These are phyloP conservation scores for Rhinolophus sinicus DNA, from an alignment of 2,113 vertebrate genomes.

Conservation along the genomic window DNA sequence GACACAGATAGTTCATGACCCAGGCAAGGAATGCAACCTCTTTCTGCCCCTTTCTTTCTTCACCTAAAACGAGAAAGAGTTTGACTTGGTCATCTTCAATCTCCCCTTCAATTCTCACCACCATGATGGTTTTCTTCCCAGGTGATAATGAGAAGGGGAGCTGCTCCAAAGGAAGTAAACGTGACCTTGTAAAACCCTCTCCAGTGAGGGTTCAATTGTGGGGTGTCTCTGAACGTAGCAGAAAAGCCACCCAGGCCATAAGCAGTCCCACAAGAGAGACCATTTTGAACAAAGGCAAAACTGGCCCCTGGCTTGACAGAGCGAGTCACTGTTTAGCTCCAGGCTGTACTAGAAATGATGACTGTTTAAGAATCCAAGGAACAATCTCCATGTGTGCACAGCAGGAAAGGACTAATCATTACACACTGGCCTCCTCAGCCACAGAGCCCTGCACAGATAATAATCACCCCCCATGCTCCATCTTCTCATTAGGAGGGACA, in stretches of 20 bases:
- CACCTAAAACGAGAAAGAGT: not conserved
- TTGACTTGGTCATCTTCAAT: not conserved
- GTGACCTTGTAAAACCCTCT: not conserved
- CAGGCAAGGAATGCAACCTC: not conserved
- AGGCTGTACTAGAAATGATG: not conserved
- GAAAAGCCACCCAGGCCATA: not conserved
- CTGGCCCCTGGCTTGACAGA: not conserved
- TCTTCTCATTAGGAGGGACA: not conserved
- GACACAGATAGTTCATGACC: not conserved
- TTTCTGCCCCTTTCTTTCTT: not conserved
- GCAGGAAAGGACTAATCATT: not conserved
- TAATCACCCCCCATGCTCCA: not conserved
- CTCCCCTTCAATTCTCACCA: not conserved
- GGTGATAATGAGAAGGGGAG: not conserved
- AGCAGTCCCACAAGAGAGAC: not conserved
- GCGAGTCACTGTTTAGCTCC: not conserved
- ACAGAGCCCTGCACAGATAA: not conserved
- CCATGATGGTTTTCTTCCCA: not conserved
- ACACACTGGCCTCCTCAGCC: not conserved
- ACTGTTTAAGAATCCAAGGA: not conserved
- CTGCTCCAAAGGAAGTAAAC: not conserved
- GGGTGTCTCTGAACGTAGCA: not conserved
- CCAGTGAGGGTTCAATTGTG: rapidly evolving
- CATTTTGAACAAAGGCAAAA: not conserved
- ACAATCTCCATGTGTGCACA: not conserved